Conservation (phyloP, 37 sponge, comb jelly and placozoan genomes). For the Oscarella lobularis region DNA sequence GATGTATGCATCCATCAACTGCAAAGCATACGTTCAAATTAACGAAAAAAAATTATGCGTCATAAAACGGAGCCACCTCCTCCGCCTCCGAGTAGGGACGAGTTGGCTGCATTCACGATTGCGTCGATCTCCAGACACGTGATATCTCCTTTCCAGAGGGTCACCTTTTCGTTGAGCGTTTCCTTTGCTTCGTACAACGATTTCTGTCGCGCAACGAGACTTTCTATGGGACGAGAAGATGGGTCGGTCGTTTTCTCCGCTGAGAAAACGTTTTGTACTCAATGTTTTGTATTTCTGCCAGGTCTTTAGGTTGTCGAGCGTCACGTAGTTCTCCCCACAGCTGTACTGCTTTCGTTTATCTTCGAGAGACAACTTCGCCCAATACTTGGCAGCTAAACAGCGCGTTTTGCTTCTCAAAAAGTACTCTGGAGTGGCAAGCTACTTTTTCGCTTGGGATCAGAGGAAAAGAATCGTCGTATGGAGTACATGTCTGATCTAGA, state of each 20-base stretch:
- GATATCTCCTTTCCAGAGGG: slow-evolving; percentile 84
- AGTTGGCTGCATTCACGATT: slow-evolving; percentile 96
- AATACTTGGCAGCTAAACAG: slow-evolving; percentile 25
- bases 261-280: background rate
- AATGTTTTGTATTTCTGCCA: slow-evolving; percentile 17
- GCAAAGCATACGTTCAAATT: too few species aligned
- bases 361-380: slow-evolving; percentile 27
- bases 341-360: slow-evolving; percentile 59
- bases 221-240: background rate
- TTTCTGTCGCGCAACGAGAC: background rate
- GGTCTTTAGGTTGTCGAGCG: slow-evolving; percentile 36
- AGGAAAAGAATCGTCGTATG: too few species aligned
- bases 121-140: slow-evolving; percentile 80
- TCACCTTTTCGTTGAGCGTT: slow-evolving; percentile 45
- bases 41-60: too few species aligned
- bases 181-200: background rate
- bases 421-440: too few species aligned
- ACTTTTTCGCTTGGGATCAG: too few species aligned
- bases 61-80: too few species aligned
- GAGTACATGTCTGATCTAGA: too few species aligned
- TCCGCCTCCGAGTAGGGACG: slow-evolving; percentile 82
- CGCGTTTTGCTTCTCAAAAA: too few species aligned
- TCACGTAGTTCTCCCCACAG: slow-evolving; percentile 36
- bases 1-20: slow-evolving; percentile 89
- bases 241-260: background rate